Conservation (phyloP, 2,888 invertebrate genomes). For the Tupiocoris notatus region DNA sequence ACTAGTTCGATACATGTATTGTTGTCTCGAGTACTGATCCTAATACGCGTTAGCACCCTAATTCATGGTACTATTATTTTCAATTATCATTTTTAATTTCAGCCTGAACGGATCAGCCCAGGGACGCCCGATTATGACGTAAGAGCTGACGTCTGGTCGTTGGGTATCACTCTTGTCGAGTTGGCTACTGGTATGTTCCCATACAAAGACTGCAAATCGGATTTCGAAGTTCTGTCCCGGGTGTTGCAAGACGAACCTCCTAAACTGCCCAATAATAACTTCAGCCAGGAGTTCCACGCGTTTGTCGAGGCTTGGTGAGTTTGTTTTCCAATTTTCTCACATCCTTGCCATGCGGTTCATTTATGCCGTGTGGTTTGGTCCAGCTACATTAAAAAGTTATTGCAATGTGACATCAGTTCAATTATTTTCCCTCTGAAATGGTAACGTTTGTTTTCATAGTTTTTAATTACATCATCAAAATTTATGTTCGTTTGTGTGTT, state of each 20-base stretch:
- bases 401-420: background rate
- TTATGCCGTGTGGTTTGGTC: background rate
- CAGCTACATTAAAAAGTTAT: background rate
- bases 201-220: slow-evolving; percentile 90
- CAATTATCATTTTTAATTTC: slow-evolving; percentile 47
- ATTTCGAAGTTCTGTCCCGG: slow-evolving; percentile 94
- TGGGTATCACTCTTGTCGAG: slow-evolving; percentile 95
- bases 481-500: no score
- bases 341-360: no score
- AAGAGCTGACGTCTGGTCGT: slow-evolving; percentile 98
- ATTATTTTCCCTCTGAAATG: no score
- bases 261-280: slow-evolving; percentile 73
- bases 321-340: no score
- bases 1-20: background rate
- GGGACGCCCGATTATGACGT: slow-evolving; percentile 95
- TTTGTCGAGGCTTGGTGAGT: slow-evolving; percentile 88
- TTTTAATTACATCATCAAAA: no score
- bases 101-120: slow-evolving; percentile 97
- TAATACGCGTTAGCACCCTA: no score
- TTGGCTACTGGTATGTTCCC: slow-evolving; percentile 95
- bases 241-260: slow-evolving; percentile 90
- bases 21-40: no score
- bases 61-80: background rate
- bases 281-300: slow-evolving; percentile 80
- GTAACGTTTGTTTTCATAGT: no score